Base-by-base conservation (phyloP, 1,140 invertebrate species). In the Grapholita molesta region DNA sequence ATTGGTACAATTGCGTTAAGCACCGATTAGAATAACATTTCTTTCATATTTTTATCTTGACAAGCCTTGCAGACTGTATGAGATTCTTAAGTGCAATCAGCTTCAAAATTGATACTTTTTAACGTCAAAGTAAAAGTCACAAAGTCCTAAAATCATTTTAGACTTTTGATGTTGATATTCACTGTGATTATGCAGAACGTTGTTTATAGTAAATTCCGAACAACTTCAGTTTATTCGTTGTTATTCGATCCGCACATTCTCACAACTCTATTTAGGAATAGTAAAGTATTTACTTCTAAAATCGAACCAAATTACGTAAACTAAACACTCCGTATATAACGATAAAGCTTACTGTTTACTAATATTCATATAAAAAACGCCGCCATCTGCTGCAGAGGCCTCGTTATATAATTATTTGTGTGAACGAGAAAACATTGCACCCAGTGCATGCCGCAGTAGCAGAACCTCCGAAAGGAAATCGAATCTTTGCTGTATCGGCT, bases 341-440 rank as follows among this genome's bases (percentile, higher is more conserved):
- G 75, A 77, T 79, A 78, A 80, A 78, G 72, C 74, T 30, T 70
- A 42, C 42, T 86, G 85, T 85, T 90, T 87, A 89, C 83, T 80
- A 86, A 88, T 83, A 86, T 83, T 84, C 73, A 71, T 74, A 72
- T 82, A 86, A 86, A 86, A 55, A 89, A 86, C 79, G 76, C 82
- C 83, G 85, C 82, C 88, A 90, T 90, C 88, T 89, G 88, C 80
- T 57, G 48, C 24, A 76, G 67, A 75, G 42, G 71, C 77, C 66
- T 73, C 72, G 78, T 86, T 86, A 83, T 86, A 76, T 86, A 85
- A 90, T 85, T 88, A 81, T 90, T 90, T 86, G 81, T 83, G 81
- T 82, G 78, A 83, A 72, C 74, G 75, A 71, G 73, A 68, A 68
- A 75, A 70, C 66, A 74, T 67, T 52, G 55, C 55, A 24, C 64